Conservation (phyloP, 2,113 vertebrate species). For the Macquaria ambigua region DNA sequence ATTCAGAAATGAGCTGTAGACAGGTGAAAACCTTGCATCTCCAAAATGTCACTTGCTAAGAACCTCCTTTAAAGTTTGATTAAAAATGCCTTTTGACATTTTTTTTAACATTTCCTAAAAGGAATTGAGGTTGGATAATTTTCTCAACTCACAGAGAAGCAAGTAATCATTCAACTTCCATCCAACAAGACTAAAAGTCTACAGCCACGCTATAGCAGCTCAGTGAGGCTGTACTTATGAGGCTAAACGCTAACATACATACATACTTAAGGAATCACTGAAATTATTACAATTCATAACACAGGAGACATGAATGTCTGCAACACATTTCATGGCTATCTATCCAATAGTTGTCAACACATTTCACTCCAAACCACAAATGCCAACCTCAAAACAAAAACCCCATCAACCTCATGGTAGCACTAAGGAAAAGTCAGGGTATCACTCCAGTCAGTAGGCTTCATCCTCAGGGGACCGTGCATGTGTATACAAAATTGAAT, state of each 20-base stretch:
- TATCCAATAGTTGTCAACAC: too few relatives aligned
- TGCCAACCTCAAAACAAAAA: too few relatives aligned
- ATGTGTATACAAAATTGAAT: background rate
- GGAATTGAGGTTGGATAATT: conserved; percentile 1
- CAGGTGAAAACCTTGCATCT: conserved; percentile 21
- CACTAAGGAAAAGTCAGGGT: too few relatives aligned
- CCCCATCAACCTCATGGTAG: too few relatives aligned
- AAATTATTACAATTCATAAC: background rate
- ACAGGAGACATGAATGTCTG: background rate
- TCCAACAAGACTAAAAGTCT: background rate
- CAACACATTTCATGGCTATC: too few relatives aligned
- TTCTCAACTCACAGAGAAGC: conserved; percentile 12
- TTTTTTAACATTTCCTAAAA: background rate
- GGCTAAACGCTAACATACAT: background rate
- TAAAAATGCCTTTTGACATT: conserved; percentile 46
- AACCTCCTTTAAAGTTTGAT: conserved; percentile 23
- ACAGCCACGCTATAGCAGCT: background rate
- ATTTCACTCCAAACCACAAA: too few relatives aligned
- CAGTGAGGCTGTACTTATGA: background rate
- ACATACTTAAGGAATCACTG: background rate
- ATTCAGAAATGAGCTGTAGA: background rate
- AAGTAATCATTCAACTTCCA: background rate
- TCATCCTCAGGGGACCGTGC: background rate
- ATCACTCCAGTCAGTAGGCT: too few relatives aligned
- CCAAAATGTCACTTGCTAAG: conserved; percentile 40